Percentiles rank a stretch among this genome's conserved stretches.
These are phyloP conservation scores for Lepeophtheirus salmonis DNA, from an alignment of 1,140 invertebrate species.

Conservation along the genomic window DNA sequence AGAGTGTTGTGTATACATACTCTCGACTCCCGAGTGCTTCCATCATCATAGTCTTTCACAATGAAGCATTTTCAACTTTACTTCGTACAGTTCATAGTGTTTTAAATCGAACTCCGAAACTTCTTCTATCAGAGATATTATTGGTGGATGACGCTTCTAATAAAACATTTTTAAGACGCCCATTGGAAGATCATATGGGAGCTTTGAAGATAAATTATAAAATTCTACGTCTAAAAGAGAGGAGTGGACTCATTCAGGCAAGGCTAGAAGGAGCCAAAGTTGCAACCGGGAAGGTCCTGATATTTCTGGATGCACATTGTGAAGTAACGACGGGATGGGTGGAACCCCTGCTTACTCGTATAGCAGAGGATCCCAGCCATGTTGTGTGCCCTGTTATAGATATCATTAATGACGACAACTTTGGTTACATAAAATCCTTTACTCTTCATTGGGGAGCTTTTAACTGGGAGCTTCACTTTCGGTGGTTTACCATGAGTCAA, in stretches of 20 bases:
- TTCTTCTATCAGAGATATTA: slow-evolving; percentile 65
- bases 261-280: slow-evolving; percentile 56
- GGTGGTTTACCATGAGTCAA: slow-evolving; percentile 46
- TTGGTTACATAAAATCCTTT: slow-evolving; percentile 69
- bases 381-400: slow-evolving; percentile 90
- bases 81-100: slow-evolving; percentile 65
- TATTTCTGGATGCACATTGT: slow-evolving; percentile 83
- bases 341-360: slow-evolving; percentile 57
- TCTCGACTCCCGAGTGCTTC: slow-evolving; percentile 43
- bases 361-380: slow-evolving; percentile 45
- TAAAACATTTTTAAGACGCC: slow-evolving; percentile 43
- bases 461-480: slow-evolving; percentile 87
- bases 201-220: slow-evolving; percentile 42
- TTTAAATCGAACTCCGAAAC: slow-evolving; percentile 53
- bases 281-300: slow-evolving; percentile 57
- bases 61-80: slow-evolving; percentile 78
- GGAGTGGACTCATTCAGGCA: slow-evolving; percentile 66
- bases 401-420: slow-evolving; percentile 78
- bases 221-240: slow-evolving; percentile 44
- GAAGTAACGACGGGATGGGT: slow-evolving; percentile 79
- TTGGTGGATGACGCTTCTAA: slow-evolving; percentile 80
- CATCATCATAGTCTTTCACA: slow-evolving; percentile 78
- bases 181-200: slow-evolving; percentile 46
- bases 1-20: slow-evolving; percentile 27
- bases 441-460: slow-evolving; percentile 90